Evolutionary conservation across 2,797 vertebrate species (phyloP).

Genomic region (Leptoclinus maculatus): DNA sequence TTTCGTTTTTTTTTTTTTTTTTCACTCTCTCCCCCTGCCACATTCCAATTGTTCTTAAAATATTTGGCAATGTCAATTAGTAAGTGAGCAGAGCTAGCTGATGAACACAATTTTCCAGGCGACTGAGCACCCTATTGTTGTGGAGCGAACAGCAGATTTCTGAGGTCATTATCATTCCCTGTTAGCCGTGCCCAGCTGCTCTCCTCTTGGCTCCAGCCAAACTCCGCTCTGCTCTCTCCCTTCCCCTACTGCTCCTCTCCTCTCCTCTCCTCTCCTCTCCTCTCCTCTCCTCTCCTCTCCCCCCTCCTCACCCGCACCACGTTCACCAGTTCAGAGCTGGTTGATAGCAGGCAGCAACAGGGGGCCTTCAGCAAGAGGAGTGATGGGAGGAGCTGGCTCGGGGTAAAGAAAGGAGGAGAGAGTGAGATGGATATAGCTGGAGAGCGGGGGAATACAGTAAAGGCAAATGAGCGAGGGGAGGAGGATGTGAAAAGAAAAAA

Average conservation of each 20-base stretch:
- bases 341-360: slow-evolving; percentile 93
- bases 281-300: slow-evolving; percentile 2
- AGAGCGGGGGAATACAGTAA: slow-evolving; percentile 47
- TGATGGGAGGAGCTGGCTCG: slow-evolving; percentile 79
- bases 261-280: not conserved
- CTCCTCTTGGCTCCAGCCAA: slow-evolving; percentile 98
- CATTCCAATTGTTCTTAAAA: slow-evolving; percentile 99
- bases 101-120: slow-evolving; percentile 99
- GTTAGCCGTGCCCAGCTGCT: slow-evolving; percentile 99
- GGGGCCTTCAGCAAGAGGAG: slow-evolving; percentile 85
- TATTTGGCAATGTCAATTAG: slow-evolving; percentile 99
- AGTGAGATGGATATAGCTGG: slow-evolving; percentile 53
- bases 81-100: slow-evolving; percentile 99
- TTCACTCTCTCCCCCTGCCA: slow-evolving; percentile 83
- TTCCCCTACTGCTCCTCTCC: slow-evolving; percentile 28
- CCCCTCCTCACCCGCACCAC: slow-evolving; percentile 40
- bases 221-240: slow-evolving; percentile 83
- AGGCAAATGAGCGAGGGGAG: slow-evolving; percentile 44
- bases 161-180: slow-evolving; percentile 99
- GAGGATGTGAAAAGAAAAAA: not conserved
- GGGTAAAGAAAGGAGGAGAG: slow-evolving; percentile 54
- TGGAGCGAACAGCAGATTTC: slow-evolving; percentile 99
- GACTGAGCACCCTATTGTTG: slow-evolving; percentile 99
- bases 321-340: slow-evolving; percentile 80
- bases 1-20: slow-evolving; percentile 81